A percentile compares a stretch with the other conserved stretches of the same genome.
These are phyloP conservation scores for Diplodus puntazzo DNA, from an alignment of 2,797 vertebrate genomes.

Conservation along the genomic window DNA sequence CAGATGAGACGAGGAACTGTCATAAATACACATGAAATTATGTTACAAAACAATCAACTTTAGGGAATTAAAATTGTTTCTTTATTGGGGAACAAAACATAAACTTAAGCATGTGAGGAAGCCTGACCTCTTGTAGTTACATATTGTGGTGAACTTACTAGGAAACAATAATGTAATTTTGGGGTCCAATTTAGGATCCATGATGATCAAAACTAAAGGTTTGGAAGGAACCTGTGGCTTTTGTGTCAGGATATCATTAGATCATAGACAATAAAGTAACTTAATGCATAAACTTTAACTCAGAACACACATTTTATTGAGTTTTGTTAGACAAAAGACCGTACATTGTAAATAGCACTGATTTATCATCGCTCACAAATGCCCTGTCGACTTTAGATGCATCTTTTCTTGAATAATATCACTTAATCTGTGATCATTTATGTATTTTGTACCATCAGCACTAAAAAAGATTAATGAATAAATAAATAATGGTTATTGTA, in stretches of 20 bases:
- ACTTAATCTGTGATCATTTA: neutral
- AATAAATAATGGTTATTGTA: neutral
- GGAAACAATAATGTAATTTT: neutral
- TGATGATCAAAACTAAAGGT: neutral
- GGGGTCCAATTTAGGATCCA: neutral
- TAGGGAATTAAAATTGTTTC: neutral
- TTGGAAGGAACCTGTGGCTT: neutral
- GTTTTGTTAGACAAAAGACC: neutral
- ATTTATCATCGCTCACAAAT: neutral
- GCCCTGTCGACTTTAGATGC: neutral
- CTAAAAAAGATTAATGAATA: no score
- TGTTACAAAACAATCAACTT: neutral
- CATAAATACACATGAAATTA: no score
- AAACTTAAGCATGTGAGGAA: neutral
- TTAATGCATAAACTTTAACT: neutral
- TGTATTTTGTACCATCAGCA: neutral
- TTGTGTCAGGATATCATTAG: neutral
- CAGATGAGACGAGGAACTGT: neutral
- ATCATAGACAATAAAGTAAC: neutral
- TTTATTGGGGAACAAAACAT: neutral
- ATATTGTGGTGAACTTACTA: neutral
- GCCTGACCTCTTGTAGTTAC: neutral
- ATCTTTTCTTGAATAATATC: neutral
- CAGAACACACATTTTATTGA: neutral
- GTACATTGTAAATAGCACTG: neutral